These are phyloP conservation scores for Lerema accius DNA, from an alignment of 1,140 invertebrate genomes.

Conservation along the genomic window DNA sequence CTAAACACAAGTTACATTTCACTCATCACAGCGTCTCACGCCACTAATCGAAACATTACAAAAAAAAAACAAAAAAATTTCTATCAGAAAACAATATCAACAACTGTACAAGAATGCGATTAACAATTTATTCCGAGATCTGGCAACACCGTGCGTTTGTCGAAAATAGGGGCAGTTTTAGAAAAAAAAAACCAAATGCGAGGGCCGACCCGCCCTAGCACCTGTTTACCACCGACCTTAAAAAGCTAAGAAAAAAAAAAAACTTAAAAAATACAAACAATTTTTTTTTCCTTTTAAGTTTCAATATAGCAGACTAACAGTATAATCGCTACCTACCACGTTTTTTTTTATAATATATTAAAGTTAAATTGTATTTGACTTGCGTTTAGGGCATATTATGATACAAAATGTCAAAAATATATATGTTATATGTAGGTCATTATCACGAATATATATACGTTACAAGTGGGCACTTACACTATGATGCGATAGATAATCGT, in stretches of 20 bases:
- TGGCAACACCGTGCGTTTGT: constrained; percentile 7
- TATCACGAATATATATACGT: constrained; percentile 6
- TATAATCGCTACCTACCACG: constrained; percentile 18
- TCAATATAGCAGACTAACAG: constrained; percentile 35
- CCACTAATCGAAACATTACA: constrained; percentile 13
- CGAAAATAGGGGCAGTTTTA: no score
- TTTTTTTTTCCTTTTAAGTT: background rate
- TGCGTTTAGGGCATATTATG: constrained; percentile 22
- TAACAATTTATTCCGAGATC: constrained; percentile 33
- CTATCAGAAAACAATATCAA: constrained; percentile 26
- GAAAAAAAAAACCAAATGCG: constrained; percentile 21
- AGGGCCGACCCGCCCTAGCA: constrained; percentile 17
- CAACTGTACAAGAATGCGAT: constrained; percentile 37
- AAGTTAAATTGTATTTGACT: constrained; percentile 1
- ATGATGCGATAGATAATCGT: background rate
- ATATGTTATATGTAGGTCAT: constrained; percentile 38
- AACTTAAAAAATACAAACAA: background rate
- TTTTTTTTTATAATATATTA: background rate
- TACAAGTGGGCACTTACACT: constrained; percentile 27
- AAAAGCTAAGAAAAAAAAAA: background rate
- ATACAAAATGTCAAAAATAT: constrained; percentile 62
- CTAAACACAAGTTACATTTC: background rate
- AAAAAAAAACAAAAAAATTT: constrained; percentile 12
- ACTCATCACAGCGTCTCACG: background rate
- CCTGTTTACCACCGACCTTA: background rate